Conservation (phyloP, 2,113 vertebrate genomes). For the Platichthys stellatus region DNA sequence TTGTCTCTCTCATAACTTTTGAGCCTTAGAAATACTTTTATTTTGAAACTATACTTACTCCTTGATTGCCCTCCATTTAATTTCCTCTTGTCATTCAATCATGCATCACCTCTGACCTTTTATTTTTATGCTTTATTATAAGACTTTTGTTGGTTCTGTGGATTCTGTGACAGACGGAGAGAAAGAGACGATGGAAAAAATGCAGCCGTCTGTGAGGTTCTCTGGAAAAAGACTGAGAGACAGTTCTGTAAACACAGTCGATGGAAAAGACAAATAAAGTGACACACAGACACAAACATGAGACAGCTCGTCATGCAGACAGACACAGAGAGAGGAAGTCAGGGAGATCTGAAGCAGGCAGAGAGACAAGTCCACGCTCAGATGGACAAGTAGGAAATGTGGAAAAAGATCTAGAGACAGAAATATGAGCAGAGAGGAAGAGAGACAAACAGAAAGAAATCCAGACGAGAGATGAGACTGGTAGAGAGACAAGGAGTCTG, state of each 20-base stretch:
- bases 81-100: not conserved
- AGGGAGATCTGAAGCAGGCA: not conserved
- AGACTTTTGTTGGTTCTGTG: not conserved
- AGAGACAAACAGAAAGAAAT: not conserved
- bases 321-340: not conserved
- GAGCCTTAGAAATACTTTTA: not conserved
- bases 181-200: slow-evolving; percentile 12
- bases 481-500: not conserved
- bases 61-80: not conserved
- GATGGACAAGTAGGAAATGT: not conserved
- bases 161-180: not conserved
- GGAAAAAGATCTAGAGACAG: not conserved
- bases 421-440: not conserved
- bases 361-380: not conserved
- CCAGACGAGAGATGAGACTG: not conserved
- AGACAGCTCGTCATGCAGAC: not conserved
- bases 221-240: slow-evolving; percentile 16
- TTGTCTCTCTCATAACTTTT: not conserved
- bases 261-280: slow-evolving; percentile 20
- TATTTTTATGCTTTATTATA: not conserved
- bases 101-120: not conserved
- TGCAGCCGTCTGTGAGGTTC: not conserved
- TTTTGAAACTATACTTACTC: not conserved
- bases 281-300: not conserved
- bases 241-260: slow-evolving; percentile 17